Evolutionary conservation across 1,140 invertebrate species (phyloP).

Genomic region (Hyposmocoma kahamanoa): DNA sequence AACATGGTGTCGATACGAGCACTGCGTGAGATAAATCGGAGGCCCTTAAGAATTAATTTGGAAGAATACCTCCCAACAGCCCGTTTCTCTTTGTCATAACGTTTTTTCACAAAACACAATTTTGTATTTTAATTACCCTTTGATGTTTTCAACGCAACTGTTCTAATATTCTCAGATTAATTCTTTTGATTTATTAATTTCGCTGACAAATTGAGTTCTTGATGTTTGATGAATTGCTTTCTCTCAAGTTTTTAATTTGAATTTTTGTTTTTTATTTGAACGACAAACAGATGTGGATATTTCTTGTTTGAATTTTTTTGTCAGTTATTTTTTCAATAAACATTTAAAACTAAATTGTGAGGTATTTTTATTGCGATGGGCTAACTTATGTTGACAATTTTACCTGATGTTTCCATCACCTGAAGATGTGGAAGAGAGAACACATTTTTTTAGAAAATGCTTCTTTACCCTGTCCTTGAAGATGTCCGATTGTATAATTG

Average conservation of each 20-base stretch:
- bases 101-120: slow-evolving; percentile 29
- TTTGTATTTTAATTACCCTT: slow-evolving; percentile 40
- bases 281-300: no score
- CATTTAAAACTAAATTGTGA: no score
- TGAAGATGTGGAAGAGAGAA: no score
- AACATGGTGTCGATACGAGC: neutral
- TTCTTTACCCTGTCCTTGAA: no score
- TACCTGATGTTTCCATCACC: no score
- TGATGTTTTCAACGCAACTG: slow-evolving; percentile 29
- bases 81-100: slow-evolving; percentile 51
- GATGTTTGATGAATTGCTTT: neutral
- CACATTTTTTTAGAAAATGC: no score
- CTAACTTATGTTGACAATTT: no score
- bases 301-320: no score
- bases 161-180: slow-evolving; percentile 19
- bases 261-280: no score
- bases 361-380: no score
- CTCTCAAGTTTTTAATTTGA: slow-evolving; percentile 1
- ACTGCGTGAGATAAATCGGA: slow-evolving; percentile 43
- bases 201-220: slow-evolving; percentile 21
- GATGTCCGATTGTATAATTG: no score
- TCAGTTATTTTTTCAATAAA: no score
- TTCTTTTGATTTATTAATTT: slow-evolving; percentile 28
- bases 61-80: slow-evolving; percentile 33
- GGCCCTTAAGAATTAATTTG: slow-evolving; percentile 58